Evolutionary conservation across 2,113 vertebrate genomes (phyloP).

Genomic region (Nansenia antarctica): DNA sequence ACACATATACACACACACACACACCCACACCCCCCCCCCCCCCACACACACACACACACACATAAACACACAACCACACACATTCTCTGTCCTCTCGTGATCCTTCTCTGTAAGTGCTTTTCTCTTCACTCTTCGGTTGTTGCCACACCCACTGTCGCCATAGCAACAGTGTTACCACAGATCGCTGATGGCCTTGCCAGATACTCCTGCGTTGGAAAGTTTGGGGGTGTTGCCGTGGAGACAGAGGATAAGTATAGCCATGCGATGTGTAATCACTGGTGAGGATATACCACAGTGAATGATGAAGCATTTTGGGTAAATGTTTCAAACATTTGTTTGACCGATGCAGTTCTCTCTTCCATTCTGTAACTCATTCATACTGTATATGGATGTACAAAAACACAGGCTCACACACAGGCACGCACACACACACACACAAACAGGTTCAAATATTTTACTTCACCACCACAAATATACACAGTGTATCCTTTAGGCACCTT

Average conservation of each 20-base stretch:
- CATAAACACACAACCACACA: too few relatives aligned
- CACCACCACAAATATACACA: background rate
- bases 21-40: too few relatives aligned
- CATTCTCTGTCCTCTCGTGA: conserved; percentile 49
- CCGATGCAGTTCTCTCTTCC: too few relatives aligned
- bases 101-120: conserved; percentile 20
- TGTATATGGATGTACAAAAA: too few relatives aligned
- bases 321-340: conserved; percentile 26
- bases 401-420: conserved; percentile 16
- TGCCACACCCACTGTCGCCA: conserved; percentile 57
- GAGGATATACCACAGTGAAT: background rate
- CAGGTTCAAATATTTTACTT: background rate
- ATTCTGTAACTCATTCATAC: too few relatives aligned
- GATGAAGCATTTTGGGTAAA: conserved; percentile 14
- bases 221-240: conserved; percentile 49
- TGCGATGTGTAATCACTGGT: conserved; percentile 21
- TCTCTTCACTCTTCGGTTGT: conserved; percentile 22
- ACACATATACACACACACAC: too few relatives aligned
- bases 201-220: conserved; percentile 45
- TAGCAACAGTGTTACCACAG: conserved; percentile 56
- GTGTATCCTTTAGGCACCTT: conserved; percentile 3
- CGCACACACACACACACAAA: background rate
- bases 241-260: conserved; percentile 38
- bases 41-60: too few relatives aligned
- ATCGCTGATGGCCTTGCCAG: conserved; percentile 52